Conservation (phyloP, 2,113 vertebrate species). For the Psephotus haematonotus region DNA sequence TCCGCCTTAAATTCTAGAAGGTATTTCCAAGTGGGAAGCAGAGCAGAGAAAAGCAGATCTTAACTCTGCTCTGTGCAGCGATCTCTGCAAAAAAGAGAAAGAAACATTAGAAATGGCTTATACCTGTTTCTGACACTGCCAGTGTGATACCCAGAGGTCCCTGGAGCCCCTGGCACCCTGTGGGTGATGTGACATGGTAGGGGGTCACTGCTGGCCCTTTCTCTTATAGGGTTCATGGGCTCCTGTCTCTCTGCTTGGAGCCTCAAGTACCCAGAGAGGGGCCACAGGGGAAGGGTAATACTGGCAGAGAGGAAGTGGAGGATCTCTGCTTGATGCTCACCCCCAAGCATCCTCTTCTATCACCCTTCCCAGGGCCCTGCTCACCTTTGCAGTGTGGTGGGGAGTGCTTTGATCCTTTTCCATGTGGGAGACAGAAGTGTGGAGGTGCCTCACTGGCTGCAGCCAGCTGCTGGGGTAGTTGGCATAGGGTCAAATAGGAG, state of each 20-base stretch:
- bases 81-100: not conserved
- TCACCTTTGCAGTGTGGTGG: not conserved
- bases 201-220: not conserved
- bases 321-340: not conserved
- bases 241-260: not conserved
- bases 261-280: not conserved
- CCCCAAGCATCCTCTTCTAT: not conserved
- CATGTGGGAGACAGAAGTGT: not conserved
- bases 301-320: not conserved
- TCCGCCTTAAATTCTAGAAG: constrained; percentile 34
- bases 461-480: not conserved
- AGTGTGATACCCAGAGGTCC: not conserved
- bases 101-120: not conserved
- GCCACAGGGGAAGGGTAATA: accelerated
- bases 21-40: constrained; percentile 48
- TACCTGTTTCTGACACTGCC: not conserved
- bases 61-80: not conserved
- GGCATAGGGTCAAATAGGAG: not conserved
- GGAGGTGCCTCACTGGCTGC: not conserved
- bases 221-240: accelerated
- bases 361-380: not conserved
- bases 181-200: not conserved
- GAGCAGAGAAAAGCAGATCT: constrained; percentile 16
- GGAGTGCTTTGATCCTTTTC: not conserved
- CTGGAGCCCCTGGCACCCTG: not conserved